Percentiles rank a stretch among this genome's conserved stretches.
Conservation (phyloP, 1,140 invertebrate genomes). For the Drosophila lacteicornis region DNA sequence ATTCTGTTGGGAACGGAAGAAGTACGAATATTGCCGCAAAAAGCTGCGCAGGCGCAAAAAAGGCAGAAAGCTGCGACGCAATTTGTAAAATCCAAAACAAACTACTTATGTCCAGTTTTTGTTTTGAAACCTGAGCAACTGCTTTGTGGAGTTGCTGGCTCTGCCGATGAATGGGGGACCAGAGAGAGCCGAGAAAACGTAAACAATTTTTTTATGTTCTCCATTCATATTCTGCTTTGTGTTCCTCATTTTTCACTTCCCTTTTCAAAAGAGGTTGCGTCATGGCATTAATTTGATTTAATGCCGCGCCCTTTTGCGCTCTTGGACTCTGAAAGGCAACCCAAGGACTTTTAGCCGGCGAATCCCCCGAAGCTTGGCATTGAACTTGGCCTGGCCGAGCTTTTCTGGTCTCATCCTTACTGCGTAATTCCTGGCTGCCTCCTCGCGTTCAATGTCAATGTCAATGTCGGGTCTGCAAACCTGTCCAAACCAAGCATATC, state of each 20-base stretch:
- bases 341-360: constrained; percentile 58
- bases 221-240: constrained; percentile 2
- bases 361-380: constrained; percentile 31
- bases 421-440: constrained; percentile 5
- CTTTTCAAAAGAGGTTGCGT: constrained; percentile 50
- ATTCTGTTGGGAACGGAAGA: constrained; percentile 33
- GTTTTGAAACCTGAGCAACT: constrained; percentile 67
- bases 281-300: constrained; percentile 56
- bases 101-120: constrained; percentile 65
- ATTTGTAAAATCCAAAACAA: constrained; percentile 55
- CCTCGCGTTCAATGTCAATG: constrained; percentile 52
- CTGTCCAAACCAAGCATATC: constrained; percentile 44
- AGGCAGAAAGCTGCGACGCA: constrained; percentile 52
- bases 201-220: constrained; percentile 56
- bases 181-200: constrained; percentile 46
- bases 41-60: constrained; percentile 57
- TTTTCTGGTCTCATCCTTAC: constrained; percentile 18
- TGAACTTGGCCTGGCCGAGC: constrained; percentile 39
- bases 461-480: constrained; percentile 70
- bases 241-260: constrained; percentile 15
- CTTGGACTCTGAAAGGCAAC: constrained; percentile 11
- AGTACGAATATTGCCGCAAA: constrained; percentile 30
- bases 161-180: constrained; percentile 34
- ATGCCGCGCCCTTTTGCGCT: constrained; percentile 18
- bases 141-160: constrained; percentile 18